A percentile compares a stretch with the other conserved stretches of the same genome.
phyloP scores from a whole-genome alignment of 2,888 invertebrate genomes.

The Noctua fimbriata region DNA sequence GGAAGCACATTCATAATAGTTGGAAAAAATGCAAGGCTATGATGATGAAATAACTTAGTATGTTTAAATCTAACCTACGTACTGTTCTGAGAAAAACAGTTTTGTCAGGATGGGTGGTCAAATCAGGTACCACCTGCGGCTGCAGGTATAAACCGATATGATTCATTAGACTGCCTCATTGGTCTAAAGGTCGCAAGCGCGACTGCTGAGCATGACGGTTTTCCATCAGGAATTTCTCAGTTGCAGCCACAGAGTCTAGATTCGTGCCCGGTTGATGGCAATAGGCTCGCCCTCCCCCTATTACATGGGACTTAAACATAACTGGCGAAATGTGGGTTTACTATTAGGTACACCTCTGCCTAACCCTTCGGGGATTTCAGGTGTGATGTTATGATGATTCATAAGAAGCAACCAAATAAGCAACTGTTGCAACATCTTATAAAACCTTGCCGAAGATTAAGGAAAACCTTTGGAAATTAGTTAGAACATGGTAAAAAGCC shows the following conservation, averaged over 20 bases:
- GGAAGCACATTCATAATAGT: background rate
- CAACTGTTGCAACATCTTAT: slow-evolving; percentile 6
- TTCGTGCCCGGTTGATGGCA: no score
- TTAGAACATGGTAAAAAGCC: slow-evolving; percentile 2
- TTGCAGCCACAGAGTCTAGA: no score
- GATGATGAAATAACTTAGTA: background rate
- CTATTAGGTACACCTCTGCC: no score
- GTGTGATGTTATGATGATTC: background rate
- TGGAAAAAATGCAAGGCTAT: background rate
- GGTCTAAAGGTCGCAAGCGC: no score
- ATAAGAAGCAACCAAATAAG: slow-evolving; percentile 17
- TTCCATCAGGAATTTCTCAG: no score
- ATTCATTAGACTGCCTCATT: slow-evolving; percentile 13
- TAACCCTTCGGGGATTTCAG: background rate
- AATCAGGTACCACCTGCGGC: background rate
- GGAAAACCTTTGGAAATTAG: slow-evolving; percentile 11
- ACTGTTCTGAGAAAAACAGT: slow-evolving; percentile 3
- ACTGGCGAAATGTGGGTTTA: no score
- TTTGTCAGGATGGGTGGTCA: background rate
- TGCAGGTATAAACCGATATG: background rate
- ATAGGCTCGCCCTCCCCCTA: no score
- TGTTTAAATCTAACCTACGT: background rate
- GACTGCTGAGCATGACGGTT: no score
- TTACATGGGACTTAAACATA: no score
- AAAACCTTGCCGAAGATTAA: slow-evolving; percentile 9